A percentile compares a stretch with the other conserved stretches of the same genome.
These are phyloP conservation scores for Calyptomena viridis DNA, from an alignment of 2,113 vertebrate genomes.

Conservation along the genomic window DNA sequence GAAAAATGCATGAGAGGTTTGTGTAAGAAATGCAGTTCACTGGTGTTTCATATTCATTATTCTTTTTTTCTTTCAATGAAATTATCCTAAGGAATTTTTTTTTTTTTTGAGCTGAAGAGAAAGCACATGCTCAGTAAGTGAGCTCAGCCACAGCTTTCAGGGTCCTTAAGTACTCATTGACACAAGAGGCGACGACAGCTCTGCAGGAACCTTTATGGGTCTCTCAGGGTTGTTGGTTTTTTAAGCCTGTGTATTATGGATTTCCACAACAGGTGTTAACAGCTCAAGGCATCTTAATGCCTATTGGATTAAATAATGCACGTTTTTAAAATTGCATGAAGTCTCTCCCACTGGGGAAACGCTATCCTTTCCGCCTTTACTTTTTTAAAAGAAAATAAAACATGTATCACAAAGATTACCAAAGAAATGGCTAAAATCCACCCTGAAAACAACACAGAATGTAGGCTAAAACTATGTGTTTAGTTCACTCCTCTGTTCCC, in stretches of 20 bases:
- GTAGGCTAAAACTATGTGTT: neutral
- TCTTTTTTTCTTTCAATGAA: constrained; percentile 16
- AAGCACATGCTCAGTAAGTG: neutral
- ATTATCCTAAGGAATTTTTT: neutral
- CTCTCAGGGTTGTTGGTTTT: constrained; percentile 50
- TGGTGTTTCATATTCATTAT: neutral
- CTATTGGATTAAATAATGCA: constrained; percentile 64
- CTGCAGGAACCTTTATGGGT: constrained; percentile 7
- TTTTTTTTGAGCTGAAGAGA: neutral
- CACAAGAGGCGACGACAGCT: neutral
- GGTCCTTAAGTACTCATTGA: constrained; percentile 41
- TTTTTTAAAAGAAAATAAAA: constrained; percentile 6
- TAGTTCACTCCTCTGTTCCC: neutral
- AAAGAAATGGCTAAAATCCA: neutral
- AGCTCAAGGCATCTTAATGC: constrained; percentile 56
- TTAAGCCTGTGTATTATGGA: constrained; percentile 43
- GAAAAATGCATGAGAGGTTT: constrained; percentile 55
- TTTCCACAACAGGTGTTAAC: constrained; percentile 60
- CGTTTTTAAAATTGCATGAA: constrained; percentile 64
- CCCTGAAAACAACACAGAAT: neutral
- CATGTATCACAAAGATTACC: neutral
- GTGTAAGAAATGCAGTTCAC: neutral
- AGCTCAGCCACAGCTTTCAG: constrained; percentile 42
- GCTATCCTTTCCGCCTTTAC: neutral
- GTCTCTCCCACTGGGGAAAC: constrained; percentile 25